Conservation (phyloP, 1,140 invertebrate species). For the Drosophila eugracilis region DNA sequence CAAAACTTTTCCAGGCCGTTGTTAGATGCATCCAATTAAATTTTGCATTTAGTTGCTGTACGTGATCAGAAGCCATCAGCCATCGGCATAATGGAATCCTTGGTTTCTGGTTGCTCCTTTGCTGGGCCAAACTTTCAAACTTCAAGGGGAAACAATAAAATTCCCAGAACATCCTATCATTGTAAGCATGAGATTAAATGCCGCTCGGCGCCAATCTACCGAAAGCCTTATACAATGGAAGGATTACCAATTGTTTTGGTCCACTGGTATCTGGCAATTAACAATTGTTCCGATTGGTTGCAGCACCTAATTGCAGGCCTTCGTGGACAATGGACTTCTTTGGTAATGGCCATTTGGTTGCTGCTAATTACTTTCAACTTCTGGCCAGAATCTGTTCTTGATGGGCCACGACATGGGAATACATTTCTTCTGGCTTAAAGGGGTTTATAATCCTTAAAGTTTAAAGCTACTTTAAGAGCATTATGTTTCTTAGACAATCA, state of each 20-base stretch:
- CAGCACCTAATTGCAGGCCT: slow-evolving; percentile 19
- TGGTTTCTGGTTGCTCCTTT: slow-evolving; percentile 11
- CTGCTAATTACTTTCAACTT: background rate
- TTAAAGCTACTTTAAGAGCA: background rate
- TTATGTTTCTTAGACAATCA: too few relatives aligned
- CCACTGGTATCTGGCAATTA: slow-evolving; percentile 12
- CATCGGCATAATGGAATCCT: slow-evolving; percentile 36
- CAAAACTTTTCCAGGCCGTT: slow-evolving; percentile 37
- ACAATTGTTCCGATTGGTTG: slow-evolving; percentile 17
- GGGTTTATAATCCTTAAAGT: background rate
- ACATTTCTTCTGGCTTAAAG: background rate
- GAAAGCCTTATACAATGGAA: background rate
- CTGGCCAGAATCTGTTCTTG: background rate
- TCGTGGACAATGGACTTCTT: background rate
- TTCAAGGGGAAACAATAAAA: slow-evolving; percentile 28
- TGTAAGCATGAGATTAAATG: slow-evolving; percentile 25
- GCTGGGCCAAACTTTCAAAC: slow-evolving; percentile 20
- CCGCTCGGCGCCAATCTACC: background rate
- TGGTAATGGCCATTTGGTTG: slow-evolving; percentile 1
- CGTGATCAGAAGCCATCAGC: slow-evolving; percentile 42
- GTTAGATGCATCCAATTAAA: slow-evolving; percentile 63
- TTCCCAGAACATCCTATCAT: slow-evolving; percentile 12
- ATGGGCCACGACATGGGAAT: background rate
- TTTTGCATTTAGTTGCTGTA: slow-evolving; percentile 57
- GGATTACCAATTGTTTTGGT: slow-evolving; percentile 1